Base-by-base conservation (phyloP, 2,888 invertebrate species). In the Drosophila infuscata region DNA sequence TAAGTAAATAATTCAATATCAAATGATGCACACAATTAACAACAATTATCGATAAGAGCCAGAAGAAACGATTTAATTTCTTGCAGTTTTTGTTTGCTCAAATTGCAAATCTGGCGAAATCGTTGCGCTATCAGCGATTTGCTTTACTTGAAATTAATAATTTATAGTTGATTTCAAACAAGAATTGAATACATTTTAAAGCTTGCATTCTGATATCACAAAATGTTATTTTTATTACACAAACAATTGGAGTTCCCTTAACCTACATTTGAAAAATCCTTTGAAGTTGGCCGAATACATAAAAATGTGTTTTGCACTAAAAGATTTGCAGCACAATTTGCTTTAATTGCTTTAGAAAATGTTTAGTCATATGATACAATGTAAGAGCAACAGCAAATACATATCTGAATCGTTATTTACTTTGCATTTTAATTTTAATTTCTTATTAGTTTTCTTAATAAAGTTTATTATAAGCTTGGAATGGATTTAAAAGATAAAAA, bases 401-500 rank as follows among this genome's bases (percentile, higher is more conserved):
- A 33, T 8, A 15, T 15, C 20, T 20, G n/a, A 33, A 20, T 35
- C 7, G 32, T 20, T 33, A 25, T 35, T 35, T 53, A 52, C 25
- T 20, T 35, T n/a, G 4, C 15, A 53, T 53, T 33, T 33, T 53
- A 7, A 15, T 20, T 53, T 60, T 30, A 30, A 36, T 36, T 29
- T 5, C 5, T 30, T 20, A 20, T 11, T 43, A 11, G 30, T 49
- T 38, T 64, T 33, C 48, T 11, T 25, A 25, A 25, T 36, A 5
- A 20, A 20, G 32, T 46, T 48, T 36, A 62, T 61, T 29, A 20
- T 12, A 57, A 11, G 57, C 3, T 48, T 48, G 17, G 25, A 32
- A 4, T 15, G 15, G 12, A 25, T 63, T 32, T 38, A 33, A 25
- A 33, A 38, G 49, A 64, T 64, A 64, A 63, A 15, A 25, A 6